Evolutionary conservation across 2,113 vertebrate genomes (phyloP).

Genomic region (Perca fluviatilis): DNA sequence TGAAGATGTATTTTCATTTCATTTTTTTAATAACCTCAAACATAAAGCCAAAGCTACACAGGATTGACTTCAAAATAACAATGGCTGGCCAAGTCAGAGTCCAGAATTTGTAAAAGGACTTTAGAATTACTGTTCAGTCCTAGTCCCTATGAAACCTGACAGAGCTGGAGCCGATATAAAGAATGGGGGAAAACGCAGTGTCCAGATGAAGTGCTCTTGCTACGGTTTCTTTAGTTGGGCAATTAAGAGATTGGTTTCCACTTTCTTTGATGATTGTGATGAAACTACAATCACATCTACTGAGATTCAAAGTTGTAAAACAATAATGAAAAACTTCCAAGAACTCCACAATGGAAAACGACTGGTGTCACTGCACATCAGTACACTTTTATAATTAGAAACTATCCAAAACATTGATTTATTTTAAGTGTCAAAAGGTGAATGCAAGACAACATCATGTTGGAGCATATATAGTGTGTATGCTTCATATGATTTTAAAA

Average conservation of each 20-base stretch:
- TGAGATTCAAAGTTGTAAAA: neutral
- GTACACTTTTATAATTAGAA: too few species aligned
- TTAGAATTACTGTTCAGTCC: neutral
- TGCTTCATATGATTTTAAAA: neutral
- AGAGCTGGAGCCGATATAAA: neutral
- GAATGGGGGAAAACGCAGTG: neutral
- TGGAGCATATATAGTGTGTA: neutral
- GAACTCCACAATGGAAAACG: neutral
- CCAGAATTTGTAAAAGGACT: neutral
- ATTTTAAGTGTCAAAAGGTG: neutral
- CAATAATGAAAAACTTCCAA: neutral
- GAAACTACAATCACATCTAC: neutral
- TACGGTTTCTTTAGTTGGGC: neutral
- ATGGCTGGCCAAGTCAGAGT: neutral
- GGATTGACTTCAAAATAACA: neutral
- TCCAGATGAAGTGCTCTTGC: neutral
- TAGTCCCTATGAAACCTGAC: neutral
- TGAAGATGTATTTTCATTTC: slow-evolving; percentile 8
- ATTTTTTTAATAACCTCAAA: slow-evolving; percentile 15
- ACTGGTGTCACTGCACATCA: neutral
- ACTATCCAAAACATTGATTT: too few species aligned
- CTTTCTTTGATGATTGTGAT: neutral
- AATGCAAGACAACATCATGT: neutral
- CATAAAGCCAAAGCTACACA: slow-evolving; percentile 1
- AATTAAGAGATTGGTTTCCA: neutral